phyloP scores from a whole-genome alignment of 2,888 invertebrate species.

The Hypercompe scribonia region DNA sequence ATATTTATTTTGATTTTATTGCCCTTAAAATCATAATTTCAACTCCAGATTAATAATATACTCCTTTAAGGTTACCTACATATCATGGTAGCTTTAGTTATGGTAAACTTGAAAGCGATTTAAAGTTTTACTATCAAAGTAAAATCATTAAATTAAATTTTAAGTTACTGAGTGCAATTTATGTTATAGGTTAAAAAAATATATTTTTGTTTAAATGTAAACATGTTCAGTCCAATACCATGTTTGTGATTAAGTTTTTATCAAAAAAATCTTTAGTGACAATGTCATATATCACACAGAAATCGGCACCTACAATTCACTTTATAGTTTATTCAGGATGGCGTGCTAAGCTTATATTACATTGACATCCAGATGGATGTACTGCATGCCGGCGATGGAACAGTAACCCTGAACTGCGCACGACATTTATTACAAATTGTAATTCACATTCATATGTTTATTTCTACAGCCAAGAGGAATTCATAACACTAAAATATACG shows the following conservation, averaged over 20 bases:
- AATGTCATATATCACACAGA: constrained; percentile 20
- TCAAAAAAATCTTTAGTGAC: constrained; percentile 2
- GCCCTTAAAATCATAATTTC: not conserved
- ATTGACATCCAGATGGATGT: constrained; percentile 49
- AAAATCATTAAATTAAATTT: not conserved
- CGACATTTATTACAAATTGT: constrained; percentile 42
- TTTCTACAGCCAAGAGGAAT: not conserved
- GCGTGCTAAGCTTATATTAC: constrained; percentile 46
- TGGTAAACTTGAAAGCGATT: not conserved
- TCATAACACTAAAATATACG: not conserved
- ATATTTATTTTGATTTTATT: too few species aligned
- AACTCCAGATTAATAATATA: not conserved
- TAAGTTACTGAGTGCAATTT: not conserved
- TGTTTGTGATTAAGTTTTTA: constrained; percentile 12
- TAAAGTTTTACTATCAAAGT: not conserved
- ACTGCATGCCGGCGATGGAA: constrained; percentile 38
- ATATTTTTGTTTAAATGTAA: not conserved
- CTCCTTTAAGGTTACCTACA: too few species aligned
- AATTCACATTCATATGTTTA: constrained; percentile 37
- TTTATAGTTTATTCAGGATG: constrained; percentile 48
- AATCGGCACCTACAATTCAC: constrained; percentile 22
- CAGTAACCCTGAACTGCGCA: constrained; percentile 51
- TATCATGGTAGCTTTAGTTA: not conserved
- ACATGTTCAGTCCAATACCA: not conserved
- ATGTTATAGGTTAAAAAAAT: not conserved